phyloP scores from a whole-genome alignment of 2,888 invertebrate genomes.

The Bellardia bayeri region DNA sequence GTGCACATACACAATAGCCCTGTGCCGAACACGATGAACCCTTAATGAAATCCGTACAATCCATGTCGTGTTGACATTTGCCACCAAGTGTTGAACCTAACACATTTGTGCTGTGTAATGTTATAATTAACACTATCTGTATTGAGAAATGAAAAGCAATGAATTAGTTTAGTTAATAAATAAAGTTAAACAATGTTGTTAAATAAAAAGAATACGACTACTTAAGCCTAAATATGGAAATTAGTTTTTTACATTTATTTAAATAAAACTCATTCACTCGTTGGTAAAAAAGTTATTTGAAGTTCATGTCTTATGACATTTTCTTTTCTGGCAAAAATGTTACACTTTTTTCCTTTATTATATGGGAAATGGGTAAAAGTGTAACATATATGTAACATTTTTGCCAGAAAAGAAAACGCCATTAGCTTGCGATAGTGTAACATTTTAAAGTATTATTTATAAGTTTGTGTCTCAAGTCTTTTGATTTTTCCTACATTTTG shows the following conservation, averaged over 20 bases:
- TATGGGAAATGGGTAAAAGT: too few species aligned
- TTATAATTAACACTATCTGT: slow-evolving; percentile 72
- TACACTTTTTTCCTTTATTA: too few species aligned
- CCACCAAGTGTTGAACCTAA: slow-evolving; percentile 77
- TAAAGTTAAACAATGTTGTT: not conserved
- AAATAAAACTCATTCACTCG: not conserved
- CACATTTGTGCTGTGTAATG: slow-evolving; percentile 63
- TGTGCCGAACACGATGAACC: slow-evolving; percentile 83
- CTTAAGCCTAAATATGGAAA: not conserved
- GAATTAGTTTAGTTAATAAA: slow-evolving; percentile 7
- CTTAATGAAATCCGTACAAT: slow-evolving; percentile 84
- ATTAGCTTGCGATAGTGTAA: not conserved
- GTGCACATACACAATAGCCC: slow-evolving; percentile 92
- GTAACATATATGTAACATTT: too few species aligned
- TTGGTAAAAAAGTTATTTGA: too few species aligned
- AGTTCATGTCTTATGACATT: too few species aligned
- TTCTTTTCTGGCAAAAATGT: too few species aligned
- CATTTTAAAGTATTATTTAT: not conserved
- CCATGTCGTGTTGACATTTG: slow-evolving; percentile 84
- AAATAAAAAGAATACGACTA: not conserved
- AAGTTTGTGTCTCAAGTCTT: slow-evolving; percentile 50
- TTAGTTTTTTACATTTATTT: not conserved
- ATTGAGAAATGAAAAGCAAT: slow-evolving; percentile 13
- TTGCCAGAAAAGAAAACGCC: too few species aligned
- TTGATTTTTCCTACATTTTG: not conserved